Conservation (phyloP, 2,888 invertebrate genomes). For the Lycia hirtaria region DNA sequence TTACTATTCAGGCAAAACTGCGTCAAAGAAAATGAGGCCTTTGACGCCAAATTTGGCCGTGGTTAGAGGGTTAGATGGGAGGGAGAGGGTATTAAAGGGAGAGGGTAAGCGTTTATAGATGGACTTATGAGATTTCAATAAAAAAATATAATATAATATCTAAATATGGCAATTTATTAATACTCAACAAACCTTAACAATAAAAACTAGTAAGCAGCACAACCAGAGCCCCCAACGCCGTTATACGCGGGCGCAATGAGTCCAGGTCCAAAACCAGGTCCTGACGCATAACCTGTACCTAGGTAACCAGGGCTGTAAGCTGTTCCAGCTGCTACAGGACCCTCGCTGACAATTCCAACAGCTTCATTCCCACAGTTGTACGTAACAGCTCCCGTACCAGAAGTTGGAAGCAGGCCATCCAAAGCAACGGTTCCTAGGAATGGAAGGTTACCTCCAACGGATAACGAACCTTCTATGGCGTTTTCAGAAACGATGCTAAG, state of each 20-base stretch:
- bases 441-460: constrained; percentile 55
- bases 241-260: constrained; percentile 17
- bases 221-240: constrained; percentile 29
- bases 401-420: constrained; percentile 54
- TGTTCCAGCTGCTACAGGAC: constrained; percentile 39
- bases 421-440: constrained; percentile 55
- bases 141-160: too few species aligned
- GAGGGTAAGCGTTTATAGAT: too few species aligned
- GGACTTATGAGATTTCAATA: too few species aligned
- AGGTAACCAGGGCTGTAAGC: constrained; percentile 16
- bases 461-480: constrained; percentile 50
- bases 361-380: constrained; percentile 55
- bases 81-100: too few species aligned
- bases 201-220: constrained; percentile 19
- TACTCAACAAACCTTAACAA: constrained; percentile 19
- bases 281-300: too few species aligned
- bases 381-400: constrained; percentile 53
- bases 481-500: constrained; percentile 54
- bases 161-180: constrained; percentile 17
- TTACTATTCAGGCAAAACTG: too few species aligned
- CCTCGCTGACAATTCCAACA: constrained; percentile 51
- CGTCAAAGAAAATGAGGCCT: too few species aligned
- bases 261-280: background rate
- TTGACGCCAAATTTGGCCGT: too few species aligned
- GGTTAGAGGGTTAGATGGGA: too few species aligned